A percentile compares a stretch with the other conserved stretches of the same genome.
Conservation (phyloP, 1,140 invertebrate species). For the Delia radicum region DNA sequence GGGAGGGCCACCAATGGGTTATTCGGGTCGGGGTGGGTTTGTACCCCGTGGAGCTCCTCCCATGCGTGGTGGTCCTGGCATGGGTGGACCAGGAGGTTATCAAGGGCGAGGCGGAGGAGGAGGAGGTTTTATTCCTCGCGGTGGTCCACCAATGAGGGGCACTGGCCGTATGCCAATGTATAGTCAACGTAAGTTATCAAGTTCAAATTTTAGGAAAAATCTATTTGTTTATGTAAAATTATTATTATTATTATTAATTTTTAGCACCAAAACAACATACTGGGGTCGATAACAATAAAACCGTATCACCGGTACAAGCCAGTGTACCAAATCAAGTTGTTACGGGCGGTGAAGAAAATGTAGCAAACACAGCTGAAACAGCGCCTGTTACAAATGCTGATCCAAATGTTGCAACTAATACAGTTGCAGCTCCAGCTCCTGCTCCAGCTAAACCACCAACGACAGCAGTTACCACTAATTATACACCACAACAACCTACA, state of each 20-base stretch:
- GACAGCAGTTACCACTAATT: too few species aligned
- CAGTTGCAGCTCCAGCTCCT: conserved; percentile 30
- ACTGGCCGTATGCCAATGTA: conserved; percentile 46
- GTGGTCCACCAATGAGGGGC: conserved; percentile 42
- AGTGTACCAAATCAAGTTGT: conserved; percentile 23
- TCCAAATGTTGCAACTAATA: conserved; percentile 11
- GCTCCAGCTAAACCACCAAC: conserved; percentile 28
- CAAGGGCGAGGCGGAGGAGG: neutral
- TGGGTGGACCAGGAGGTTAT: conserved; percentile 15
- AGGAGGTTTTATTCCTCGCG: too few species aligned
- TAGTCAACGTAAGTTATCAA: conserved; percentile 43
- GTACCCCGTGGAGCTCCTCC: conserved; percentile 7
- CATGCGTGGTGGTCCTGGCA: conserved; percentile 5
- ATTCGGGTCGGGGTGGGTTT: conserved; percentile 34
- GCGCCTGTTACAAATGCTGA: neutral
- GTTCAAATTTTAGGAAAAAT: neutral
- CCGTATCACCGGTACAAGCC: conserved; percentile 48
- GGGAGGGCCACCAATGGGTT: conserved; percentile 44
- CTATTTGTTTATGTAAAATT: neutral
- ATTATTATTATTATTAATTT: neutral
- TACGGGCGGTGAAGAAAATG: conserved; percentile 27
- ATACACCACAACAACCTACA: too few species aligned
- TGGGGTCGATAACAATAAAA: conserved; percentile 53
- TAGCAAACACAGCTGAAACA: conserved; percentile 14
- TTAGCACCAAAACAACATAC: conserved; percentile 52